phyloP scores from a whole-genome alignment of 2,888 invertebrate genomes.

The Morinoia aosen region DNA sequence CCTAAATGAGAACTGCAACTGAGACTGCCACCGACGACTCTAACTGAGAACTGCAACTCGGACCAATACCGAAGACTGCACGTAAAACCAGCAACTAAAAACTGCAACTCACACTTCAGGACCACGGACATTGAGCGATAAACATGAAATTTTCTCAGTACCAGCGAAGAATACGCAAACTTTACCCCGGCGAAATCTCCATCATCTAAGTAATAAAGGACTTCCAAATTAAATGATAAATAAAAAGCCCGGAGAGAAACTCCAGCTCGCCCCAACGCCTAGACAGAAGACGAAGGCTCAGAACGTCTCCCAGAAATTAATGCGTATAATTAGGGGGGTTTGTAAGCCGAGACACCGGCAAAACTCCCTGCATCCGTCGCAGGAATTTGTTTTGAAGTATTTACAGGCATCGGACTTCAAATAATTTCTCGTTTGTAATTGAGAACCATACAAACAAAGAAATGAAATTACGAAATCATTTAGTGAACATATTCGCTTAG shows the following conservation, averaged over 20 bases:
- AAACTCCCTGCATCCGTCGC: neutral
- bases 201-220: neutral
- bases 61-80: no score
- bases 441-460: neutral
- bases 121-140: no score
- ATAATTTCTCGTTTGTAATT: neutral
- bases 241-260: neutral
- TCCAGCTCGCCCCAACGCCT: neutral
- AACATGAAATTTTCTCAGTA: no score
- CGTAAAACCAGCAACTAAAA: no score
- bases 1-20: no score
- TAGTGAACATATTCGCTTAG: neutral
- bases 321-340: neutral
- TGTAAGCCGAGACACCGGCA: neutral
- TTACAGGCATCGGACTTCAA: neutral
- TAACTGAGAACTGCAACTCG: no score
- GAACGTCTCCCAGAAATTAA: neutral
- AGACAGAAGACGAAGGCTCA: neutral
- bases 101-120: no score
- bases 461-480: neutral
- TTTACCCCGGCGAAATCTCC: neutral
- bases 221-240: neutral
- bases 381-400: neutral
- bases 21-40: no score
- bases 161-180: no score